Evolutionary conservation across 1,140 invertebrate species (phyloP).

Genomic region (Heliconius himera): DNA sequence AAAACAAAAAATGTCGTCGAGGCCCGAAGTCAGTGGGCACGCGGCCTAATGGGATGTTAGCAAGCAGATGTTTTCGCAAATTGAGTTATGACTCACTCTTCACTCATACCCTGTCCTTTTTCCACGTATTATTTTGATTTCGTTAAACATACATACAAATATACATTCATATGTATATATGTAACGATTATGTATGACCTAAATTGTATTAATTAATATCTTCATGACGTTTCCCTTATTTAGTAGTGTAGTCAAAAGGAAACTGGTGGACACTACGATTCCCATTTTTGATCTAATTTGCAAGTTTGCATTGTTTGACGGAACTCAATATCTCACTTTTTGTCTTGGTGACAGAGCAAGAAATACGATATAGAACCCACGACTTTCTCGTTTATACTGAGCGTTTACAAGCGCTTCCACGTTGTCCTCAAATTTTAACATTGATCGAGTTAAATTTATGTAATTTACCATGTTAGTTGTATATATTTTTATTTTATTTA

Average conservation of each 20-base stretch:
- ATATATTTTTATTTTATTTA: neutral
- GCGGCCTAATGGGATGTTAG: conserved; percentile 50
- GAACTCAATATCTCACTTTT: no score
- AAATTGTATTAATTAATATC: neutral
- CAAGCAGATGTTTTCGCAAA: conserved; percentile 58
- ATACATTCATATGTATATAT: neutral
- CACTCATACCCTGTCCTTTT: conserved; percentile 44
- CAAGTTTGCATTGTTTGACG: no score
- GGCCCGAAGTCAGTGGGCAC: conserved; percentile 30
- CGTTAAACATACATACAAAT: conserved; percentile 29
- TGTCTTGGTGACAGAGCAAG: no score
- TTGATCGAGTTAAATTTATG: neutral
- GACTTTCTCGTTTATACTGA: no score
- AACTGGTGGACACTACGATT: no score
- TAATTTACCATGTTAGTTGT: neutral
- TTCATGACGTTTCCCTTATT: neutral
- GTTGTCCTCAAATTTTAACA: no score
- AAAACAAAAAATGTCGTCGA: conserved; percentile 23
- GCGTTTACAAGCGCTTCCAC: no score
- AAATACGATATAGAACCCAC: no score
- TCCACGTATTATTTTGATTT: conserved; percentile 47
- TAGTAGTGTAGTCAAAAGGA: no score
- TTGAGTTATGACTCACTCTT: conserved; percentile 56
- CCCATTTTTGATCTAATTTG: no score
- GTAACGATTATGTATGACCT: conserved; percentile 1